Conservation (phyloP, 2,113 vertebrate genomes). For the Myotis yumanensis region DNA sequence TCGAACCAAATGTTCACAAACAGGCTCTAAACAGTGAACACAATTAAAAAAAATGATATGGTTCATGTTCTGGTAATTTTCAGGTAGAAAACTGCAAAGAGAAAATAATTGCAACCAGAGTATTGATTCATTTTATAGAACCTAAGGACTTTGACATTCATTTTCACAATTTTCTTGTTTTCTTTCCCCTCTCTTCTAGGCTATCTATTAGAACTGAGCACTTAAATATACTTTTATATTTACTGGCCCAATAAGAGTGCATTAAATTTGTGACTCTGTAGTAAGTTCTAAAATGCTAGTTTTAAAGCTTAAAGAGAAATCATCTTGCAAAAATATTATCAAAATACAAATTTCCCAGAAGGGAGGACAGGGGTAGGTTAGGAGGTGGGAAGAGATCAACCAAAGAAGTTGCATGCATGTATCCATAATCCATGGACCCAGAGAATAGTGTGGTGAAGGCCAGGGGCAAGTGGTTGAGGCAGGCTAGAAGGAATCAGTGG, state of each 20-base stretch:
- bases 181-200: not conserved
- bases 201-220: not conserved
- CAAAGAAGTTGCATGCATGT: too few species aligned
- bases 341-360: not conserved
- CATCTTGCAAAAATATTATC: constrained; percentile 1
- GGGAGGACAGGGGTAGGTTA: too few species aligned
- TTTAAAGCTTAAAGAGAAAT: not conserved
- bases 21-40: not conserved
- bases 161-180: not conserved
- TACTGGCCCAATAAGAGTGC: not conserved
- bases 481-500: too few species aligned
- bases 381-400: too few species aligned
- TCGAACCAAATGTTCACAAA: constrained; percentile 4
- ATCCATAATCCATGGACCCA: too few species aligned
- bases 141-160: not conserved
- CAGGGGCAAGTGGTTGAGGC: too few species aligned
- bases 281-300: not conserved
- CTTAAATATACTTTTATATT: not conserved
- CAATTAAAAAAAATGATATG: not conserved
- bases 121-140: not conserved
- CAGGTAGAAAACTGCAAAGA: not conserved
- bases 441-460: too few species aligned
- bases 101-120: not conserved
- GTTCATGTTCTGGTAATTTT: not conserved
- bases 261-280: not conserved